Percentiles rank a stretch among this genome's conserved stretches.
Conservation (phyloP, 2,113 vertebrate species). For the Philantomba maxwellii region DNA sequence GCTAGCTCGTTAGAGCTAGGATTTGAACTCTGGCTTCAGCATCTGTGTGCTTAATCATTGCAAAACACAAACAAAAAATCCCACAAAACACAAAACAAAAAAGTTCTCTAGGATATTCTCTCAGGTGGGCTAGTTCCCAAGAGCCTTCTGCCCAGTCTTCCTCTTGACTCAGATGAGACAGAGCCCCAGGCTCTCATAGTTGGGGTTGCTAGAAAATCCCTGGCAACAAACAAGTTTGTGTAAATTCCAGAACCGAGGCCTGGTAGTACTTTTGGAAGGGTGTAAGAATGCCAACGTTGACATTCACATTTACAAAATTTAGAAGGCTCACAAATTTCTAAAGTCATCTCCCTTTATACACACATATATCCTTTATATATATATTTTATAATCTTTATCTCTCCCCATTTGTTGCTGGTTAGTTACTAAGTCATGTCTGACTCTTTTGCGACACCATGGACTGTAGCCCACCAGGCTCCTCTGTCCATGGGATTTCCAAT, state of each 20-base stretch:
- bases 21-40: background rate
- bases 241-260: background rate
- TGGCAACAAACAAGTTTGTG: background rate
- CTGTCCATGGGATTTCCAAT: background rate
- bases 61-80: background rate
- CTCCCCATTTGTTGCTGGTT: background rate
- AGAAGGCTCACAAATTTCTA: background rate
- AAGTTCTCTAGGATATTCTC: background rate
- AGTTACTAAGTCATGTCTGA: background rate
- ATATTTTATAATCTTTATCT: background rate
- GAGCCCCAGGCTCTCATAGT: background rate
- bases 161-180: background rate
- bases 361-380: background rate
- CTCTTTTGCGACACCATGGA: background rate
- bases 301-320: background rate
- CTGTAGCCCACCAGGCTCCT: background rate
- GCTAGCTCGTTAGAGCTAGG: background rate
- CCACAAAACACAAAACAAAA: background rate
- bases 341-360: background rate
- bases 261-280: background rate
- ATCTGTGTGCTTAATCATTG: background rate
- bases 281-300: background rate
- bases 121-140: background rate
- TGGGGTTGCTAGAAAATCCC: background rate
- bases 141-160: background rate